Evolutionary conservation across 2,888 invertebrate species (phyloP).

Genomic region (Tuta absoluta): DNA sequence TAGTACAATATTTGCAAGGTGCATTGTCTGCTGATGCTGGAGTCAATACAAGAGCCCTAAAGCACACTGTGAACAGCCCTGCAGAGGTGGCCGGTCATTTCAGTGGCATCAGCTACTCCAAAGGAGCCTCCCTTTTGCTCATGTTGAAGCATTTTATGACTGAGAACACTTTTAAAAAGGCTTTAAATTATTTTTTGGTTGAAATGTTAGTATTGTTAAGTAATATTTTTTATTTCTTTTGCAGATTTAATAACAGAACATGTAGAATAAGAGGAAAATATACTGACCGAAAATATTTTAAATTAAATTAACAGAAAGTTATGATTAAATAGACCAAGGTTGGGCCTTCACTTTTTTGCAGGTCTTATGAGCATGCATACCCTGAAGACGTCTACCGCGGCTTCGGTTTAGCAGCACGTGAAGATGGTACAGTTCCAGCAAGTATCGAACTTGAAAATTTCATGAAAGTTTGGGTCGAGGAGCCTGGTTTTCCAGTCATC

Average conservation of each 20-base stretch:
- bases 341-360: conserved; percentile 37
- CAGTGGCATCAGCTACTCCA: conserved; percentile 85
- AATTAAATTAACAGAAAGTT: no score
- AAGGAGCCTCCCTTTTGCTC: conserved; percentile 83
- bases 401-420: conserved; percentile 55
- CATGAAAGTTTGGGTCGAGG: conserved; percentile 80
- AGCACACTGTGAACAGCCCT: conserved; percentile 81
- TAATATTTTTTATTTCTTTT: no score
- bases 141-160: conserved; percentile 85
- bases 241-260: no score
- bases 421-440: conserved; percentile 43
- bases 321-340: no score
- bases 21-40: conserved; percentile 74
- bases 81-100: conserved; percentile 84
- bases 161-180: conserved; percentile 75
- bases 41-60: conserved; percentile 79
- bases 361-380: conserved; percentile 60
- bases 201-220: conserved; percentile 63
- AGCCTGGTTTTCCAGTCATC: conserved; percentile 82
- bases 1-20: conserved; percentile 84
- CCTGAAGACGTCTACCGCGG: conserved; percentile 61
- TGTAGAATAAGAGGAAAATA: no score
- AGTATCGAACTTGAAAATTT: conserved; percentile 50
- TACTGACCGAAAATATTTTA: no score
- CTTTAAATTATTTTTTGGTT: conserved; percentile 77